These are phyloP conservation scores for Phrynocephalus forsythii DNA, from an alignment of 2,797 vertebrate species.

Conservation along the genomic window DNA sequence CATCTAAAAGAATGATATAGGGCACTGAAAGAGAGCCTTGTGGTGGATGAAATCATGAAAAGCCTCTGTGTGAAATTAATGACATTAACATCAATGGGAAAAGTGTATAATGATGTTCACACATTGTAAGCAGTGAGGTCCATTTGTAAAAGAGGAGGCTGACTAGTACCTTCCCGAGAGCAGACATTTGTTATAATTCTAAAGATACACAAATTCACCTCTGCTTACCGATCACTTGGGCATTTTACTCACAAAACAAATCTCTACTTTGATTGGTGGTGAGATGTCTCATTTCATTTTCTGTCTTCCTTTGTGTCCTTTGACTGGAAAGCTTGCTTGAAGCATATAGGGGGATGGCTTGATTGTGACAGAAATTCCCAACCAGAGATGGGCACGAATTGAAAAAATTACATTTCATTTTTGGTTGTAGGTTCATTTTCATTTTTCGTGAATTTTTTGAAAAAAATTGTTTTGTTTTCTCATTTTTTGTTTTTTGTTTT, in stretches of 20 bases:
- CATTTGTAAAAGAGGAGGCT: conserved; percentile 31
- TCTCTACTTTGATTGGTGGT: background rate
- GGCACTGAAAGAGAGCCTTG: conserved; percentile 10
- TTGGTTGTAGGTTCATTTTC: no score
- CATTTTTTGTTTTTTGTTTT: no score
- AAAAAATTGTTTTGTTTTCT: no score
- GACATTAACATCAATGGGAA: background rate
- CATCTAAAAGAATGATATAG: conserved; percentile 25
- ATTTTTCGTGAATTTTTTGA: no score
- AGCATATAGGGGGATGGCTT: background rate
- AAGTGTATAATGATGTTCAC: conserved; percentile 3
- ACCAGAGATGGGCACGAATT: background rate
- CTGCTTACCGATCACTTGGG: background rate
- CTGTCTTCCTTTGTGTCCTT: background rate
- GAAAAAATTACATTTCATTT: no score
- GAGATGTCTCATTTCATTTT: background rate
- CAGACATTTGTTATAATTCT: conserved; percentile 3
- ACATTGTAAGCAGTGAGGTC: background rate
- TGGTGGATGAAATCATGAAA: conserved; percentile 26
- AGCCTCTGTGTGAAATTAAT: background rate
- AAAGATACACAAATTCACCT: conserved; percentile 4
- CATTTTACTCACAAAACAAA: conserved; percentile 19
- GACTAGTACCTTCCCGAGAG: conserved; percentile 19
- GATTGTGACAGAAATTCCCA: background rate
- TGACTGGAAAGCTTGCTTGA: background rate